phyloP scores from a whole-genome alignment of 1,140 invertebrate genomes.

The Pseudomyrmex flavicornis region DNA sequence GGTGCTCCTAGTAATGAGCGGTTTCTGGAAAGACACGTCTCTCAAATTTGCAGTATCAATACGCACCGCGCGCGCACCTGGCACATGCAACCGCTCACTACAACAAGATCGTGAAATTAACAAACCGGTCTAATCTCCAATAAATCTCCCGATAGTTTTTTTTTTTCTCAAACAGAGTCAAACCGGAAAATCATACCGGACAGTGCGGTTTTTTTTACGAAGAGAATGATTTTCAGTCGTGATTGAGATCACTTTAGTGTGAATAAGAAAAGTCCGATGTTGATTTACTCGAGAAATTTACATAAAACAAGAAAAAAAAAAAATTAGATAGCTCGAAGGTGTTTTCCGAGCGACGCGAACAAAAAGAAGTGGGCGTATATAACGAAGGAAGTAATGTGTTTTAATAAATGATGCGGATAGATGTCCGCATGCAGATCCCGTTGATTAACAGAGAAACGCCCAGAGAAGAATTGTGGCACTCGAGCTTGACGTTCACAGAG shows the following conservation, averaged over 20 bases:
- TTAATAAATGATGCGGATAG: slow-evolving; percentile 48
- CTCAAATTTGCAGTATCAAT: slow-evolving; percentile 66
- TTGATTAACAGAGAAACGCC: slow-evolving; percentile 57
- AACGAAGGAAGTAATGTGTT: slow-evolving; percentile 18
- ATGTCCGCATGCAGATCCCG: not conserved
- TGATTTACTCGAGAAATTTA: no score
- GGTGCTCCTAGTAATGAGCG: slow-evolving; percentile 62
- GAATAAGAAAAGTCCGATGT: not conserved
- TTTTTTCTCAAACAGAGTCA: not conserved
- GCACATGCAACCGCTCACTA: slow-evolving; percentile 8
- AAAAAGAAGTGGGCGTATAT: not conserved
- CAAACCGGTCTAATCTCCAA: not conserved
- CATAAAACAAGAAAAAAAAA: no score
- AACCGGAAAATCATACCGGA: not conserved
- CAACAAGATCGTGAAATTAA: slow-evolving; percentile 60
- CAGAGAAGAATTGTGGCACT: not conserved
- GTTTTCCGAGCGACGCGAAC: not conserved
- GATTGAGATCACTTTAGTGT: not conserved
- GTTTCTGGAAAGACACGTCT: slow-evolving; percentile 48
- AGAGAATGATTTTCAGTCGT: not conserved
- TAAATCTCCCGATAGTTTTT: not conserved
- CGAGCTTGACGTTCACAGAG: slow-evolving; percentile 39
- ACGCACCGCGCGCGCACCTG: slow-evolving; percentile 49
- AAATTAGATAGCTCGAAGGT: not conserved
- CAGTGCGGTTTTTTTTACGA: no score